Evolutionary conservation across 64 coral and sea anemone genomes (phyloP).

Genomic region (Astreopora myriophthalma): DNA sequence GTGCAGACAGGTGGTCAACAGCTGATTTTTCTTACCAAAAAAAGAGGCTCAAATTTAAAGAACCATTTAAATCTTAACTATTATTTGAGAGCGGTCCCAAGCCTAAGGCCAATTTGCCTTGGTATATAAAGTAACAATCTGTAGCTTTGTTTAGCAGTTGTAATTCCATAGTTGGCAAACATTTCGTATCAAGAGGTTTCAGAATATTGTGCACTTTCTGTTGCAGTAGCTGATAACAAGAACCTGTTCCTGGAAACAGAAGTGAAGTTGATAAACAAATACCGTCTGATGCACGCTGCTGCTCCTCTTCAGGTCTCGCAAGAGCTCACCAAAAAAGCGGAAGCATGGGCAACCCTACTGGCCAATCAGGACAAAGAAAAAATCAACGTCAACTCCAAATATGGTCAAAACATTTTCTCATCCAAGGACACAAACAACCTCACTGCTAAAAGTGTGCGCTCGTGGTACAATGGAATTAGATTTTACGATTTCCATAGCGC

Average conservation of each 20-base stretch:
- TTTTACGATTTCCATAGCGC: slow-evolving; percentile 72
- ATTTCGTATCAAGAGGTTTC: not conserved
- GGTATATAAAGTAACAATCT: too few relatives aligned
- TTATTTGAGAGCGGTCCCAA: too few relatives aligned
- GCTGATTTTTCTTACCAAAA: too few relatives aligned
- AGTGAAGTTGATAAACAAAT: slow-evolving; percentile 72
- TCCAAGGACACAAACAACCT: slow-evolving; percentile 26
- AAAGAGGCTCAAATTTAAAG: too few relatives aligned
- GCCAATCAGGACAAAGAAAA: slow-evolving; percentile 77
- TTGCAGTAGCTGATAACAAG: not conserved
- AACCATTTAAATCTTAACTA: too few relatives aligned
- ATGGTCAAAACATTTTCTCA: slow-evolving; percentile 84
- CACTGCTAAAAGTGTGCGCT: slow-evolving; percentile 50
- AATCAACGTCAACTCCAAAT: slow-evolving; percentile 77
- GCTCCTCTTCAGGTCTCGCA: slow-evolving; percentile 63
- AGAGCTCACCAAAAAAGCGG: slow-evolving; percentile 75
- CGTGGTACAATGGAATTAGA: slow-evolving; percentile 87
- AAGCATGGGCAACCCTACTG: slow-evolving; percentile 52
- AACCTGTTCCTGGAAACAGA: slow-evolving; percentile 55
- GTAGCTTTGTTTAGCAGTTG: not conserved
- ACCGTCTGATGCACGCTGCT: slow-evolving; percentile 86
- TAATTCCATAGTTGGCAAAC: too few relatives aligned
- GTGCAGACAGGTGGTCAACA: too few relatives aligned
- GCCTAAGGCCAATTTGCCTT: too few relatives aligned
- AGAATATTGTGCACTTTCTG: not conserved